Conservation (phyloP, 2,888 invertebrate genomes). For the Byasa hedistus region DNA sequence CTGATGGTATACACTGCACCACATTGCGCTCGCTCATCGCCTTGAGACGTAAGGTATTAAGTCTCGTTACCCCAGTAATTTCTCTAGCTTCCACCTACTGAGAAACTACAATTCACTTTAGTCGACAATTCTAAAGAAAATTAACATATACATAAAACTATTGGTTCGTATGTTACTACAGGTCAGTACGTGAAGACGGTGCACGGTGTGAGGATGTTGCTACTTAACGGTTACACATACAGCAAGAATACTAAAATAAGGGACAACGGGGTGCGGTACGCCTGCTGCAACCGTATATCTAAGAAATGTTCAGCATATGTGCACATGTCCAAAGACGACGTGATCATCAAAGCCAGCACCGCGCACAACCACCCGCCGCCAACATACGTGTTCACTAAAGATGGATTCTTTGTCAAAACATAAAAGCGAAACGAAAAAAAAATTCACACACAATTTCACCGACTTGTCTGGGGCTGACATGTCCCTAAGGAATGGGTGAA, state of each 20-base stretch:
- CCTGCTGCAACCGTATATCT: conserved; percentile 42
- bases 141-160: no score
- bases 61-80: no score
- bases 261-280: conserved; percentile 39
- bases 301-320: conserved; percentile 46
- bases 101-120: no score
- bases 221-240: conserved; percentile 45
- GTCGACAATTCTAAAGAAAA: no score
- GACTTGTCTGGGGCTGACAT: no score
- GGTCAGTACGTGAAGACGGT: conserved; percentile 37
- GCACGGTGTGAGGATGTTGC: conserved; percentile 38
- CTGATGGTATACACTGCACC: no score
- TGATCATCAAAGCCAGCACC: conserved; percentile 37
- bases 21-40: no score
- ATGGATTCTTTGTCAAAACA: conserved; percentile 31
- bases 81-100: no score
- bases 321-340: conserved; percentile 39
- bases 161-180: conserved; percentile 32
- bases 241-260: conserved; percentile 43
- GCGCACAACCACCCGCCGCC: conserved; percentile 37
- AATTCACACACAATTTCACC: no score
- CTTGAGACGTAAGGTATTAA: no score
- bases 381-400: conserved; percentile 33
- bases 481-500: no score
- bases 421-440: not conserved